phyloP scores from a whole-genome alignment of 2,797 vertebrate genomes.

The Hafferia zeledoni region DNA sequence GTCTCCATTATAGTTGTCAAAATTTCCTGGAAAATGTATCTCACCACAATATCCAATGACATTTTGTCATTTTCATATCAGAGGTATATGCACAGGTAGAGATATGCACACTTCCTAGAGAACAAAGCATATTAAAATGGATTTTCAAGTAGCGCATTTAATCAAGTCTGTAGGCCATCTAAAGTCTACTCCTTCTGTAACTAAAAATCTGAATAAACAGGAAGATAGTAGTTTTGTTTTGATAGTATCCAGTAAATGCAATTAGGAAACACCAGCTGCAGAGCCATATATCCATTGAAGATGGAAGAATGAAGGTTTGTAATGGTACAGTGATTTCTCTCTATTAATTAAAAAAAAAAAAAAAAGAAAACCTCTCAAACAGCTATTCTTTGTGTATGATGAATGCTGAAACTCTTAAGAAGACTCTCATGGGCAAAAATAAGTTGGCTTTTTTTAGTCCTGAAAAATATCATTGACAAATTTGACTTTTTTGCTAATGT shows the following conservation, averaged over 20 bases:
- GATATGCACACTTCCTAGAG: neutral
- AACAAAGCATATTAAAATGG: neutral
- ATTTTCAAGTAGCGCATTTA: neutral
- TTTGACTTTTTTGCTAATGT: neutral
- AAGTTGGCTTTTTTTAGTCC: neutral
- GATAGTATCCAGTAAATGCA: neutral
- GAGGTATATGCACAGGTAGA: neutral
- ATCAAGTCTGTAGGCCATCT: neutral
- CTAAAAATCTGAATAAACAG: neutral
- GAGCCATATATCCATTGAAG: neutral
- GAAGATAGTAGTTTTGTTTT: neutral
- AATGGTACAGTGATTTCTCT: neutral
- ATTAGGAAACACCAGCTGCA: neutral
- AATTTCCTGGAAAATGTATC: neutral
- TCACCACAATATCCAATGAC: neutral
- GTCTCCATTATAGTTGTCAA: neutral
- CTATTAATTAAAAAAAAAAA: neutral
- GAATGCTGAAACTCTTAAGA: neutral
- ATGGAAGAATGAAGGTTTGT: neutral
- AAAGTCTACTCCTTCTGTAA: neutral
- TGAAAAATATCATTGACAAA: neutral
- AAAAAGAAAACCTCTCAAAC: neutral
- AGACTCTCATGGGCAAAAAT: neutral
- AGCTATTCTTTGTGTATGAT: neutral
- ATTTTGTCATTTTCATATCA: neutral